Conservation (phyloP, 2,797 vertebrate species). For the Microctenopoma steveboyesi region DNA sequence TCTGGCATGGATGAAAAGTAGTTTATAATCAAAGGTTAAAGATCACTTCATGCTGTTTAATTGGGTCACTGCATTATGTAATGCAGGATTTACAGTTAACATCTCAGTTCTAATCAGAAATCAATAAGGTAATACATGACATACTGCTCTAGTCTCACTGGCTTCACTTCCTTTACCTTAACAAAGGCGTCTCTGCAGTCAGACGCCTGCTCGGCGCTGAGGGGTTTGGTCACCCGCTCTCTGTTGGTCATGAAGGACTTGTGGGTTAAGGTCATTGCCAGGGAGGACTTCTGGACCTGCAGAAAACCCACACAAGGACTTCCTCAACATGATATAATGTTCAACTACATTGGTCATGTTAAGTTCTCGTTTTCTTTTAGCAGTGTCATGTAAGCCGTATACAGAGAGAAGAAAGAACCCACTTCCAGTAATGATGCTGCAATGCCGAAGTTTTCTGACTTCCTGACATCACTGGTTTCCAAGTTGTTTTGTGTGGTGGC, state of each 20-base stretch:
- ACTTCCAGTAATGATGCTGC: slow-evolving; percentile 89
- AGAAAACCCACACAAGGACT: neutral
- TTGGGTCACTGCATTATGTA: neutral
- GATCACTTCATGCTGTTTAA: neutral
- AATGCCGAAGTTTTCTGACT: slow-evolving; percentile 82
- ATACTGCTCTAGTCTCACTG: neutral
- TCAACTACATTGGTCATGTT: neutral
- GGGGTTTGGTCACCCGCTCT: slow-evolving; percentile 88
- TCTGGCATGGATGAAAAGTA: neutral
- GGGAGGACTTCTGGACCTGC: slow-evolving; percentile 82
- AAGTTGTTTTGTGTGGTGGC: slow-evolving; percentile 86
- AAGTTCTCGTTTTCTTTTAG: neutral
- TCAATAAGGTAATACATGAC: slow-evolving; percentile 36
- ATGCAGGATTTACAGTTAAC: neutral
- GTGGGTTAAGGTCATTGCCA: slow-evolving; percentile 86
- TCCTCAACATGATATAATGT: neutral
- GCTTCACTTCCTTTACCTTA: slow-evolving; percentile 83
- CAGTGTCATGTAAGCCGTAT: neutral
- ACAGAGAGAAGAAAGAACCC: neutral
- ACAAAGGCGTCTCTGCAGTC: slow-evolving; percentile 91
- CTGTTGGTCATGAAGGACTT: slow-evolving; percentile 88
- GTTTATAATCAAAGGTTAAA: slow-evolving; percentile 7
- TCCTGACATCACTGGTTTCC: slow-evolving; percentile 88
- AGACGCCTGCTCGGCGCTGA: slow-evolving; percentile 86
- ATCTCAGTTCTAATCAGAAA: neutral